Percentiles rank a stretch among this genome's conserved stretches.
These are phyloP conservation scores for Coremacera marginata DNA, from an alignment of 2,888 invertebrate species.

Conservation along the genomic window DNA sequence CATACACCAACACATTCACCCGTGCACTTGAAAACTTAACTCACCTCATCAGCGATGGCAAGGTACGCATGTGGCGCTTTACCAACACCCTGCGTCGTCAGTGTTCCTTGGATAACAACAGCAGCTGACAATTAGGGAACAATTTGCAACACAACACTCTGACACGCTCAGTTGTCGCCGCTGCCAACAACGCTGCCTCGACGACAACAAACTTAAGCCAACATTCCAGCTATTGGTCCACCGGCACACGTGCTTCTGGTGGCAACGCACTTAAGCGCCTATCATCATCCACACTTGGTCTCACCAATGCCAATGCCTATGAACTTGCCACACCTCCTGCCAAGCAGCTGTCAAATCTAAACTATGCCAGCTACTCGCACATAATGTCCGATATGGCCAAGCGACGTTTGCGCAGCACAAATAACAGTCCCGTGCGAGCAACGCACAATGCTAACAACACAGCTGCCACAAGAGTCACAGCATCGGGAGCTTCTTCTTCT, in stretches of 20 bases:
- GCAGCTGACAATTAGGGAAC: constrained; percentile 17
- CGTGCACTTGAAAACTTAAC: background rate
- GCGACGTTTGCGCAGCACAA: constrained; percentile 46
- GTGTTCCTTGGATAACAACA: constrained; percentile 53
- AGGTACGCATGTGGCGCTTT: constrained; percentile 58
- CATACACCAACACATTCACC: constrained; percentile 2
- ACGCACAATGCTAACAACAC: background rate
- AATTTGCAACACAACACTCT: background rate
- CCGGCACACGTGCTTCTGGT: background rate
- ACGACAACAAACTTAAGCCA: background rate
- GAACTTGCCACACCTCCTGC: constrained; percentile 25
- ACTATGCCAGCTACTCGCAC: constrained; percentile 35
- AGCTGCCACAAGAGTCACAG: background rate
- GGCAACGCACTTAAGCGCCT: constrained; percentile 45
- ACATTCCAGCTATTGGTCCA: background rate
- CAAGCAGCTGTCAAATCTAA: constrained; percentile 31
- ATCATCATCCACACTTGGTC: constrained; percentile 46
- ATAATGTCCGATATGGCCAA: constrained; percentile 46
- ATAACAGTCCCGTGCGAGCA: constrained; percentile 44
- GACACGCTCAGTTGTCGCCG: background rate
- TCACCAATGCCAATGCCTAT: constrained; percentile 40
- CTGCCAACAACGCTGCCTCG: background rate
- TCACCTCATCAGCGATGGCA: constrained; percentile 53
- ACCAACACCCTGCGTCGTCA: constrained; percentile 55
- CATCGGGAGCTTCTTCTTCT: background rate